These are phyloP conservation scores for Pseudorasbora parva DNA, from an alignment of 2,113 vertebrate genomes.

Conservation along the genomic window DNA sequence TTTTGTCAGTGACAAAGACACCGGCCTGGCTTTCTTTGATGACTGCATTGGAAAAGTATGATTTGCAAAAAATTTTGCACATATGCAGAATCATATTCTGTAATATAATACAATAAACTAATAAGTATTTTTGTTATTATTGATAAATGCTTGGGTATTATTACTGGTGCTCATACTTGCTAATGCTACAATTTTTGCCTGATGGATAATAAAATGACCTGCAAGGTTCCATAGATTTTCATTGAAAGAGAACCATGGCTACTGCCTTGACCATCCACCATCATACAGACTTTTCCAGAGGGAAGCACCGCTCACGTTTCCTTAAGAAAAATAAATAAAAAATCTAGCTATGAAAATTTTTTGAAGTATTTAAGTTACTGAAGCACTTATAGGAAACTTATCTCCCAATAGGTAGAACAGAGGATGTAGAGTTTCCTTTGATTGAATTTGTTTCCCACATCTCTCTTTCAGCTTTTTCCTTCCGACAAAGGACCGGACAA, in stretches of 20 bases:
- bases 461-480: slow-evolving; percentile 87
- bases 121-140: neutral
- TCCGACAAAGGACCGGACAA: slow-evolving; percentile 92
- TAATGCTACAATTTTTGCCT: neutral
- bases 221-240: neutral
- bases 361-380: slow-evolving; percentile 32
- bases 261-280: neutral
- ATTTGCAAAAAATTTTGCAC: neutral
- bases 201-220: neutral
- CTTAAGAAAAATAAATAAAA: neutral
- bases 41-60: slow-evolving; percentile 98
- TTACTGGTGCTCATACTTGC: neutral
- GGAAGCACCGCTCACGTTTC: neutral
- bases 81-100: neutral
- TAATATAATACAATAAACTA: neutral
- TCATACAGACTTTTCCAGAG: neutral
- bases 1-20: slow-evolving; percentile 99
- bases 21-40: slow-evolving; percentile 96
- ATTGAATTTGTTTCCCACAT: slow-evolving; percentile 69
- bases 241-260: neutral
- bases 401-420: slow-evolving; percentile 35
- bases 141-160: neutral
- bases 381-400: slow-evolving; percentile 10
- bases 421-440: slow-evolving; percentile 70
- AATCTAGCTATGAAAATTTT: neutral